Base-by-base conservation (phyloP, 1,140 invertebrate genomes). In the Chelonus insularis region DNA sequence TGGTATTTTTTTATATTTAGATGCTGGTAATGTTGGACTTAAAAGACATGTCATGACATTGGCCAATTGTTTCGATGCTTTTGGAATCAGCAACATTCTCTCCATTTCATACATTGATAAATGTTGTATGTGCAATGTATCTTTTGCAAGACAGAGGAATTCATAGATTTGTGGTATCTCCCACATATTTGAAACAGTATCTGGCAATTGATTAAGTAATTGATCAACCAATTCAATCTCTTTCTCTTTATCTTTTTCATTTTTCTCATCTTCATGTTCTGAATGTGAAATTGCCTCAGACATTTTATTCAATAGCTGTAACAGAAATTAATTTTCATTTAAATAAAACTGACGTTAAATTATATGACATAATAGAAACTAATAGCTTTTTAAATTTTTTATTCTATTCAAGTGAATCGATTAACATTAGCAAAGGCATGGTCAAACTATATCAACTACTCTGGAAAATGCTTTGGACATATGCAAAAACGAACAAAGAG, bases 91-190 rank as follows among this genome's bases (percentile, higher is more conserved):
- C 8, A 88, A 72, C 77, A 85, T 85, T 25, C 86, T 78, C 71
- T 88, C 86, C 32, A 87, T 73, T 68, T 88, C 86, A 60, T 84
- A 87, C 72, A 86, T 83, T 0, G 85, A 79, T 16, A 87, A 77
- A 75, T 81, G 51, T 81, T 80, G 64, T 59, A 80, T 66, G 43
- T 78, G 75, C 0, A 81, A 60, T 14, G 75, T 77, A 57, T 83
- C 78, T 67, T 82, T 83, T 37, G 83, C 80, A 47, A 87, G 68
- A 62, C 82, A 81, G 11, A 88, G 72, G 68, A 87, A 87, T 55
- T 85, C 82, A 14, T 82, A 86, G 63, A 88, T 84, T 70, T 86
- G 79, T 55, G 79, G 78, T 16, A 81, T 74, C 75, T 81, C 48
- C 54, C 74, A 69, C 12, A 62, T 14, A 55, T 43, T 52, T 8